phyloP scores from a whole-genome alignment of 2,888 invertebrate species.

The Ashinkailepas kermadecensis region DNA sequence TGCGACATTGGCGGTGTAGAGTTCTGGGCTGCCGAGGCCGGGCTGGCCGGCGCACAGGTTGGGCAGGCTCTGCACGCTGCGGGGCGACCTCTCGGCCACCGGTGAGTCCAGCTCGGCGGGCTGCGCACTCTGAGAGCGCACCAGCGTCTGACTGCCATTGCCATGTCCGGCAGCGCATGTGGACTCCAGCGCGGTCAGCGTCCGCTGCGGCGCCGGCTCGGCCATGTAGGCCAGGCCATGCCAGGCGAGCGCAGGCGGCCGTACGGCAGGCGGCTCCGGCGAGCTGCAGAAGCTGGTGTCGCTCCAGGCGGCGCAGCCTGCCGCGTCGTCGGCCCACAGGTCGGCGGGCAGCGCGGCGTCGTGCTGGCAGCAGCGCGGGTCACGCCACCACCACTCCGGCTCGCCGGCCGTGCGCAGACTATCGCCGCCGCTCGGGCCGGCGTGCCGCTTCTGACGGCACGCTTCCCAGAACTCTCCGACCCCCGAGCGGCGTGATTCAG shows the following conservation, averaged over 20 bases:
- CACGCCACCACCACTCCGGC: neutral
- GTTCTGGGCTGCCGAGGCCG: neutral
- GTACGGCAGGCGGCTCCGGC: neutral
- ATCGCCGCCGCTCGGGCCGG: neutral
- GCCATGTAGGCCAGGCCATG: neutral
- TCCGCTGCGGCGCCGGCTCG: neutral
- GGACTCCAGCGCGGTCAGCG: neutral
- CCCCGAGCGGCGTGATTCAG: conserved; percentile 14
- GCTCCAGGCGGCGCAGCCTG: neutral
- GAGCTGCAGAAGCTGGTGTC: neutral
- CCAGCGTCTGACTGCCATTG: neutral
- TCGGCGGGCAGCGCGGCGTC: neutral
- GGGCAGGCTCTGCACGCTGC: conserved; percentile 2
- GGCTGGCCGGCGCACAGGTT: neutral
- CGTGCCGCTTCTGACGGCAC: neutral
- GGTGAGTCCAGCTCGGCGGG: neutral
- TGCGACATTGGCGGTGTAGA: too few relatives aligned
- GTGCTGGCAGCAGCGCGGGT: neutral
- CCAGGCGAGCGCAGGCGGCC: conserved; percentile 4
- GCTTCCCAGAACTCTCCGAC: conserved; percentile 1
- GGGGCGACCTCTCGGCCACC: neutral
- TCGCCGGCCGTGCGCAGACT: neutral
- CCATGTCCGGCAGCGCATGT: neutral
- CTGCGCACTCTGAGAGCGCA: conserved; percentile 19
- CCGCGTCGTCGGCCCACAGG: too few relatives aligned